A percentile compares a stretch with the other conserved stretches of the same genome.
Evolutionary conservation across 23 tunicate genomes (phyloP).

Genomic region (Styela plicata): DNA sequence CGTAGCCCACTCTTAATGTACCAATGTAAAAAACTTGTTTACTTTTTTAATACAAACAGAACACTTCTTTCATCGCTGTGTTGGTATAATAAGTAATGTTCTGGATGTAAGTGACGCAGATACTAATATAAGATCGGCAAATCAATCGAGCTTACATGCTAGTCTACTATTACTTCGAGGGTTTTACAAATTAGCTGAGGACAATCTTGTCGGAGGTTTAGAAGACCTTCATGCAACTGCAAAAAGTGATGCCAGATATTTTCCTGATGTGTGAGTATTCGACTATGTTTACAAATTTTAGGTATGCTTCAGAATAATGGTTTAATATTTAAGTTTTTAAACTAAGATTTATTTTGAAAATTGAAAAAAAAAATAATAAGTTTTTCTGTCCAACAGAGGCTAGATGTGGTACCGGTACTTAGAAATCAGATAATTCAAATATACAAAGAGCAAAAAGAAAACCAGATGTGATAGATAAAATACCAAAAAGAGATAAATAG

Average conservation of each 20-base stretch:
- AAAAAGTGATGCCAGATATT: conserved; percentile 55
- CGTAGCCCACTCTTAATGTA: not conserved
- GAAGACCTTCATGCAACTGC: conserved; percentile 73
- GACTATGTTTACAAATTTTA: too few relatives aligned
- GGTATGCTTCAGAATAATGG: too few relatives aligned
- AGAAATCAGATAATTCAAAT: too few relatives aligned
- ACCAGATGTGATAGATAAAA: too few relatives aligned
- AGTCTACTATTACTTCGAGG: conserved; percentile 61
- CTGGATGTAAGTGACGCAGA: not conserved
- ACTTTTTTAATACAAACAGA: conserved; percentile 24
- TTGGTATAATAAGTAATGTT: conserved; percentile 19
- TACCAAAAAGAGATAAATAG: too few relatives aligned
- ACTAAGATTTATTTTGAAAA: too few relatives aligned
- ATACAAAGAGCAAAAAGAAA: too few relatives aligned
- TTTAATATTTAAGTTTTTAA: too few relatives aligned
- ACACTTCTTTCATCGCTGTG: conserved; percentile 65
- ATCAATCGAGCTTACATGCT: conserved; percentile 26
- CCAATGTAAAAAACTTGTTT: not conserved
- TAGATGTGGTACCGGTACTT: too few relatives aligned
- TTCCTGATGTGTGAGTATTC: conserved; percentile 49
- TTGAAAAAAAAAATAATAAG: too few relatives aligned
- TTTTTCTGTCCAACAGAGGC: too few relatives aligned
- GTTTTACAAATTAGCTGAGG: conserved; percentile 37
- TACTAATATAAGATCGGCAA: not conserved
- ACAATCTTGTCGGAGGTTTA: conserved; percentile 33